Evolutionary conservation across 2,113 vertebrate genomes (phyloP), one percentile per base, ranked within the genome.

Genomic region (cattle (Bos taurus)): DNA sequence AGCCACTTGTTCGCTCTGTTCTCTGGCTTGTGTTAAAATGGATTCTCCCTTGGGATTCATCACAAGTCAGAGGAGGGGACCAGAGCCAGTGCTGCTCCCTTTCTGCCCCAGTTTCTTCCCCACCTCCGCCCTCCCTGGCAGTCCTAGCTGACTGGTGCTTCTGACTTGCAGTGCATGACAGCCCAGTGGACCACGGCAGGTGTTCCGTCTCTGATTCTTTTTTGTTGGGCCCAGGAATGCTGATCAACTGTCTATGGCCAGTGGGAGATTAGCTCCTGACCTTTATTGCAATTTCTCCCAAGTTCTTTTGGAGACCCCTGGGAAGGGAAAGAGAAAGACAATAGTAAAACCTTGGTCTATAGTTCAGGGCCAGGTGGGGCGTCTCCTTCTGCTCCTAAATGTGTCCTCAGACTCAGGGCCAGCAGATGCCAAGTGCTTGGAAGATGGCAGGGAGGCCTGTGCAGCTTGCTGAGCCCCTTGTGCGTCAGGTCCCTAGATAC

Each of bases 241-340:
- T 43, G 78, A 82, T 74, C 26, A 64, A 91, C 52, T 81, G 43
- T 77, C 43, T 80, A 78, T 56, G 83, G 80, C 26, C 71, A 71
- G 19, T 82, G 50, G 82, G 74, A 50, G 85, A 56, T 57, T 83
- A n/a, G 60, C 67, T 86, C 40, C 82, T 92, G 60, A 83, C 59
- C 26, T 80, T 94, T 14, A 74, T 40, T 59, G 21, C 10, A 52
- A 50, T 93, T 87, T 91, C 57, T 80, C 25, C 36, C 33, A 16
- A 90, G 81, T 95, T 86, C 16, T 96, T 54, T 67, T 54, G 56
- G 81, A 90, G 40, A 21, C 17, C 21, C 78, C 14, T 2, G 4
- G 85, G 57, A 77, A 71, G 80, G 62, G 60, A 59, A 36, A 64
- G 23, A 88, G 50, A 21, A 64, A n/a, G 52, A 26, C 33, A 25